Percentiles rank a stretch among this genome's conserved stretches.
These are phyloP conservation scores for Hemiprocne comata DNA, from an alignment of 2,113 vertebrate genomes.

Conservation along the genomic window DNA sequence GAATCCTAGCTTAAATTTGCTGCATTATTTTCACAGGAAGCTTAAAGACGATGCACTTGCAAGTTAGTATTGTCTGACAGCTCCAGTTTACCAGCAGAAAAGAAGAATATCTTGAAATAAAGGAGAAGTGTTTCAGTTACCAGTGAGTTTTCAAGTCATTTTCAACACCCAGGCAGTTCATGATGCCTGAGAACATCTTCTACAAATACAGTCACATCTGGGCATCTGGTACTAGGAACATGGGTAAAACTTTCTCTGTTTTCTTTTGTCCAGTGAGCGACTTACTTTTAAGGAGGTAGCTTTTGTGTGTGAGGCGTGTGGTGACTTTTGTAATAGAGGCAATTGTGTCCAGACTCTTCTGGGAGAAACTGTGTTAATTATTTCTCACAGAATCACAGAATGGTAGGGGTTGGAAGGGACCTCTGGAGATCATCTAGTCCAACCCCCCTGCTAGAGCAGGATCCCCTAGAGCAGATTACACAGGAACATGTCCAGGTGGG, in stretches of 20 bases:
- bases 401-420: no score
- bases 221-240: neutral
- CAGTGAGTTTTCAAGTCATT: neutral
- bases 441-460: no score
- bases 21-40: slow-evolving; percentile 76
- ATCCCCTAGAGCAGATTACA: no score
- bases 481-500: no score
- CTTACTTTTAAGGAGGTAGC: neutral
- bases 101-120: slow-evolving; percentile 74
- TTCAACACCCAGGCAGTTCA: neutral
- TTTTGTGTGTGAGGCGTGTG: neutral
- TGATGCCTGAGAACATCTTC: neutral
- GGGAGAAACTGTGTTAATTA: no score
- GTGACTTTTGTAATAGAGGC: neutral
- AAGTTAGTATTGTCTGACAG: slow-evolving; percentile 83
- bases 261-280: neutral
- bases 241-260: neutral
- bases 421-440: no score
- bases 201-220: neutral
- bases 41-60: slow-evolving; percentile 87
- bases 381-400: no score
- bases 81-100: slow-evolving; percentile 82
- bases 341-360: no score
- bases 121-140: slow-evolving; percentile 78
- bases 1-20: neutral